These are phyloP conservation scores for Plectrocnemia conspersa DNA, from an alignment of 1,140 invertebrate genomes.

Conservation along the genomic window DNA sequence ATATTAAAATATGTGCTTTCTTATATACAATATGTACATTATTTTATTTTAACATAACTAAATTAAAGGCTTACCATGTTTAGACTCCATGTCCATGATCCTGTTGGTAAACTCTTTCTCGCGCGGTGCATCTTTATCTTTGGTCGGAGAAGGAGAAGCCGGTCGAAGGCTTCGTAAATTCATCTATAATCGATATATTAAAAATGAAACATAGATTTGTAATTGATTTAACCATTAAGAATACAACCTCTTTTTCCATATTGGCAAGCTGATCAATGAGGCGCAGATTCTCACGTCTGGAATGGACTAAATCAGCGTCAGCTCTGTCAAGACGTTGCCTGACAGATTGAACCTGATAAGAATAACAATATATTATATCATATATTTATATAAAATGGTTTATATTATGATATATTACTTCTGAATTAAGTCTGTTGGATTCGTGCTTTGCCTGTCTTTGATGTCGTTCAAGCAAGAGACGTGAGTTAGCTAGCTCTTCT, in stretches of 20 bases:
- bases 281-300: constrained; percentile 68
- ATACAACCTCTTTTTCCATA: constrained; percentile 68
- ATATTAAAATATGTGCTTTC: no score
- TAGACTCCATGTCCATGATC: constrained; percentile 71
- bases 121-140: constrained; percentile 44
- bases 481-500: constrained; percentile 64
- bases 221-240: not conserved
- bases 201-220: not conserved
- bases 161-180: constrained; percentile 46
- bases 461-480: constrained; percentile 58
- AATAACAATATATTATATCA: not conserved
- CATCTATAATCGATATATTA: constrained; percentile 37
- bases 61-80: constrained; percentile 63
- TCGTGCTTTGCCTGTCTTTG: constrained; percentile 71
- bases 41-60: constrained; percentile 18
- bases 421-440: constrained; percentile 64
- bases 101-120: constrained; percentile 67
- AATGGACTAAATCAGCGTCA: constrained; percentile 72
- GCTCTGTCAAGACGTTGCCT: constrained; percentile 70
- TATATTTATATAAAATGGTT: not conserved
- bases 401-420: constrained; percentile 45
- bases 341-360: constrained; percentile 61
- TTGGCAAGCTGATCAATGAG: constrained; percentile 69
- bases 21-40: constrained; percentile 3
- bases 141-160: constrained; percentile 52